Percentiles rank a stretch among this genome's conserved stretches.
Evolutionary conservation across 2,888 invertebrate species (phyloP).

Genomic region (Crossocerus cetratus): DNA sequence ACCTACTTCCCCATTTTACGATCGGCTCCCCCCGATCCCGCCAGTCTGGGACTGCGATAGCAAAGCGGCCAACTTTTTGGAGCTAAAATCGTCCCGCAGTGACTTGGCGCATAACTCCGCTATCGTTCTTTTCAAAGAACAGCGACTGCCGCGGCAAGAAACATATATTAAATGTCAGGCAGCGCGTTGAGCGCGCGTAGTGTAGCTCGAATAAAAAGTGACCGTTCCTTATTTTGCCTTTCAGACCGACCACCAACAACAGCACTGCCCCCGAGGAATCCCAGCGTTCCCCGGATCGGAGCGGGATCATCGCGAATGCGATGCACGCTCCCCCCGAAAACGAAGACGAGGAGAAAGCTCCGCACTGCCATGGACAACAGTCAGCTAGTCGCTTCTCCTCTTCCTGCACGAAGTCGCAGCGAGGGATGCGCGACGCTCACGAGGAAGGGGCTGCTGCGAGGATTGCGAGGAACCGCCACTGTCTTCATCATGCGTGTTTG

Average conservation of each 20-base stretch:
- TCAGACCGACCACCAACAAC: conserved; percentile 56
- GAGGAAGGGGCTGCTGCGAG: conserved; percentile 9
- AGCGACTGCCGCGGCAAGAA: background rate
- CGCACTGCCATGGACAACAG: conserved; percentile 53
- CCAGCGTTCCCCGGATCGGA: conserved; percentile 40
- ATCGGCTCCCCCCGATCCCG: background rate
- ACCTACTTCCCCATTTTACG: conserved; percentile 32
- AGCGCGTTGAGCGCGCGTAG: background rate
- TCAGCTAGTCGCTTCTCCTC: conserved; percentile 54
- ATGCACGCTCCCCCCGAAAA: conserved; percentile 29
- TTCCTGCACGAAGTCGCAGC: conserved; percentile 20
- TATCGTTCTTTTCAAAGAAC: background rate
- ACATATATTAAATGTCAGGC: no score
- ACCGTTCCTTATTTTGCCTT: conserved; percentile 16
- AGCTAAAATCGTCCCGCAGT: background rate
- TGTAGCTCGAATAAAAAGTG: background rate
- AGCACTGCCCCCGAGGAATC: conserved; percentile 54
- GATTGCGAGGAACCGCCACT: conserved; percentile 20
- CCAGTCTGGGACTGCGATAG: background rate
- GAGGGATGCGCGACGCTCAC: background rate
- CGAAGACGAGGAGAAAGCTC: conserved; percentile 31
- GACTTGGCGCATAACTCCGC: background rate
- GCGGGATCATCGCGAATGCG: conserved; percentile 30
- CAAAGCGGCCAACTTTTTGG: background rate
- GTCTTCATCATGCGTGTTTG: conserved; percentile 6